Percentiles rank a stretch among this genome's conserved stretches.
Conservation (phyloP, 2,113 vertebrate genomes). For the Pandion haliaetus region DNA sequence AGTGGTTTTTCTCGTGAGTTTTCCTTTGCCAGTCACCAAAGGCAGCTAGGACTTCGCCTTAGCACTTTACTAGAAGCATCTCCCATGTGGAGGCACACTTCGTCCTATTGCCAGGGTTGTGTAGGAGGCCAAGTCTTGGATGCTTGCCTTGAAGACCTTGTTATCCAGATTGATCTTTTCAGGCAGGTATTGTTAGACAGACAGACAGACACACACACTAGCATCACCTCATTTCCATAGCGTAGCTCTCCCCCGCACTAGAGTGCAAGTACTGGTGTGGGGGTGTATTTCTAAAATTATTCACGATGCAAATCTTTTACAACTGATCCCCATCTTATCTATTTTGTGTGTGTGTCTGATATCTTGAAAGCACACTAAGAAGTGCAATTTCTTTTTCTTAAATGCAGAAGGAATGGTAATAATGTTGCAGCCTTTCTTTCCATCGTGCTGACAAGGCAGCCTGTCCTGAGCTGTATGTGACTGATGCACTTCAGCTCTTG, state of each 20-base stretch:
- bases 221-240: slow-evolving; percentile 6
- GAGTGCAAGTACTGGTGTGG: background rate
- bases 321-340: background rate
- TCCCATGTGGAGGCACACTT: background rate
- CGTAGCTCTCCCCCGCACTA: background rate
- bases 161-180: background rate
- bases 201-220: background rate
- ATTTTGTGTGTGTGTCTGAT: background rate
- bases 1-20: background rate
- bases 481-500: background rate
- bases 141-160: background rate
- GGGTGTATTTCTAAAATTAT: slow-evolving; percentile 52
- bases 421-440: background rate
- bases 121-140: background rate
- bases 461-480: background rate
- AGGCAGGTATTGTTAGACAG: slow-evolving; percentile 11
- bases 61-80: background rate
- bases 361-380: background rate
- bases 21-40: background rate
- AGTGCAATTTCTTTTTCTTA: background rate
- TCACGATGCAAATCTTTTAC: background rate
- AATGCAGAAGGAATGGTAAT: background rate
- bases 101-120: background rate
- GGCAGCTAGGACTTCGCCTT: background rate
- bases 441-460: background rate